Conservation (phyloP, 1,140 invertebrate species). For the Euborellia annulipes region DNA sequence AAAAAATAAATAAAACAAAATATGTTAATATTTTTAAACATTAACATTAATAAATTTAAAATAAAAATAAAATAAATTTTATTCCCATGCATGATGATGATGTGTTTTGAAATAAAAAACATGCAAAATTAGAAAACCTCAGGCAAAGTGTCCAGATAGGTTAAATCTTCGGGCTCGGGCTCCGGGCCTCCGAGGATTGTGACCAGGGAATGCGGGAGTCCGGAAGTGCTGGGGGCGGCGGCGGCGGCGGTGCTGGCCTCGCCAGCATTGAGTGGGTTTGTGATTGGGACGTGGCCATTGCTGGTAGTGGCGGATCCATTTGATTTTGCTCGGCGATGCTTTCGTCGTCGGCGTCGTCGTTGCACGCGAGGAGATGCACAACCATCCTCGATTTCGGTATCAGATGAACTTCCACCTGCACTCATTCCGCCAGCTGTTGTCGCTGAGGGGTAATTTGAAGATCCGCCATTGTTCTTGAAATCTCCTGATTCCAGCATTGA, state of each 20-base stretch:
- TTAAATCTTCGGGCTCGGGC: conserved; percentile 48
- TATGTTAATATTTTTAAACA: too few relatives aligned
- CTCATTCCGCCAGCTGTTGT: too few relatives aligned
- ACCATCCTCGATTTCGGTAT: conserved; percentile 61
- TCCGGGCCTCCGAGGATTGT: too few relatives aligned
- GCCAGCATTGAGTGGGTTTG: neutral
- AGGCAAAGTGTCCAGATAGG: conserved; percentile 79
- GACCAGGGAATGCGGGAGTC: too few relatives aligned
- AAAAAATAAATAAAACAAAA: too few relatives aligned
- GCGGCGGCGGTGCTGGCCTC: neutral
- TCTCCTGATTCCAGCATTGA: neutral
- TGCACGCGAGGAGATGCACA: conserved; percentile 35
- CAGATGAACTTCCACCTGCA: conserved; percentile 34
- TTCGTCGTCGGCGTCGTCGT: conserved; percentile 22
- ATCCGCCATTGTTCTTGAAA: neutral
- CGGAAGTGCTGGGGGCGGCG: too few relatives aligned
- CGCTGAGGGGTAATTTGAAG: too few relatives aligned
- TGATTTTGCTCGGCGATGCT: conserved; percentile 27
- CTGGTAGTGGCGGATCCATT: conserved; percentile 20
- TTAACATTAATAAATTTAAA: conserved; percentile 3
- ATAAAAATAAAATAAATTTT: neutral
- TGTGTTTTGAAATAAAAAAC: neutral
- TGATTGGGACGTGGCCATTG: too few relatives aligned
- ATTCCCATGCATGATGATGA: too few relatives aligned
- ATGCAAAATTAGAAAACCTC: conserved; percentile 43